These are phyloP conservation scores for Papilio helenus DNA, from an alignment of 1,140 invertebrate genomes.

Conservation along the genomic window DNA sequence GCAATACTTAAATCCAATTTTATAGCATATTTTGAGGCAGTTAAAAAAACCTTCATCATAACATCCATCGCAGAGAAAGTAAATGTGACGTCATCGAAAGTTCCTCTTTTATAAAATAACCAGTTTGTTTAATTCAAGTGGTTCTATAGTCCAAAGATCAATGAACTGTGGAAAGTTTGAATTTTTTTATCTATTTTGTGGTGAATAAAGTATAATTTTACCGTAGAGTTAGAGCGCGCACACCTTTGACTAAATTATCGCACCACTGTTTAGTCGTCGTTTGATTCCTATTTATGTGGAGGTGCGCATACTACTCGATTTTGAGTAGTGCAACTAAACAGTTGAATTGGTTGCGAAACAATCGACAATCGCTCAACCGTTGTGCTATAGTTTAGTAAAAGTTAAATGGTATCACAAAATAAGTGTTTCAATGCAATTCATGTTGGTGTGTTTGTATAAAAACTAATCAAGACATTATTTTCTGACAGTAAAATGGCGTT, in stretches of 20 bases:
- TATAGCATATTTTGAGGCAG: no score
- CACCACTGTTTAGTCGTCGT: no score
- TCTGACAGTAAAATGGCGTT: background rate
- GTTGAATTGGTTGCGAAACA: no score
- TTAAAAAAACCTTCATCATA: background rate
- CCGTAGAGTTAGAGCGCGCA: background rate
- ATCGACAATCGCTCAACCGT: no score
- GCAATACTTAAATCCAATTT: no score
- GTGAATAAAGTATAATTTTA: background rate
- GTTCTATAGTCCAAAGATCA: background rate
- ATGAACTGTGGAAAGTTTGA: background rate
- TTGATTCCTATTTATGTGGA: no score
- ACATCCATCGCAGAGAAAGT: background rate
- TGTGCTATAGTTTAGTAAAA: background rate
- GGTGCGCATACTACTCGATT: no score
- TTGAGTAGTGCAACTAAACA: no score
- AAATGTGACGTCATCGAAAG: background rate
- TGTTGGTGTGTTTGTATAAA: background rate
- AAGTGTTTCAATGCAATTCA: no score
- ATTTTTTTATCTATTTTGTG: background rate
- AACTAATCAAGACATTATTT: background rate
- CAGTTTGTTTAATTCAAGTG: background rate
- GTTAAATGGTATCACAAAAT: background rate
- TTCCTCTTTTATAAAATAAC: conserved; percentile 5
- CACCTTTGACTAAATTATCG: no score